Evolutionary conservation across 1,140 invertebrate genomes (phyloP).

Genomic region (Caenorhabditis inopinata): DNA sequence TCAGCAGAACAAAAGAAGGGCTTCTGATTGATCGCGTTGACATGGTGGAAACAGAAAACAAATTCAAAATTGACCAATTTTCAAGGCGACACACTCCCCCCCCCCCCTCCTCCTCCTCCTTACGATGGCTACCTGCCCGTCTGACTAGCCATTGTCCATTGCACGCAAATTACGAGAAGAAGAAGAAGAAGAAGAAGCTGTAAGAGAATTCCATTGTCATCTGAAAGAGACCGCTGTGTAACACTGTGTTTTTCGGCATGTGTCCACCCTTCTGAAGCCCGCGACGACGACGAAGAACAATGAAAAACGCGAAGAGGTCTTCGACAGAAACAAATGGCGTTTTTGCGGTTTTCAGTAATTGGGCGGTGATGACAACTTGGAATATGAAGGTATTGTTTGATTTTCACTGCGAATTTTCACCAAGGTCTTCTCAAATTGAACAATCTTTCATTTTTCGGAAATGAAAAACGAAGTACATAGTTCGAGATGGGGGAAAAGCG

Average conservation of each 20-base stretch:
- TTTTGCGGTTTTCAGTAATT: slow-evolving; percentile 29
- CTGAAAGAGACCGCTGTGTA: not conserved
- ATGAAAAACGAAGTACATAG: not conserved
- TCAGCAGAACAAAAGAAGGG: not conserved
- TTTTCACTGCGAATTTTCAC: not conserved
- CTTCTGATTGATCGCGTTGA: no score
- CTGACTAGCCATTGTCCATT: slow-evolving; percentile 23
- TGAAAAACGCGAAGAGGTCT: not conserved
- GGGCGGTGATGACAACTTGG: slow-evolving; percentile 11
- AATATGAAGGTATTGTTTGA: slow-evolving; percentile 7
- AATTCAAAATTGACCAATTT: no score
- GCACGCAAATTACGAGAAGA: slow-evolving; percentile 23
- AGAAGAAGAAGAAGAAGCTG: not conserved
- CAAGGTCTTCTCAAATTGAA: slow-evolving; percentile 24
- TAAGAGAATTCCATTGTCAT: not conserved
- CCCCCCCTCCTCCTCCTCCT: no score
- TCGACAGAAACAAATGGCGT: not conserved
- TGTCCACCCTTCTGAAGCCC: slow-evolving; percentile 22
- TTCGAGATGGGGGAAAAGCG: not conserved
- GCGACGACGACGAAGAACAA: not conserved
- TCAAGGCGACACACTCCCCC: slow-evolving; percentile 10
- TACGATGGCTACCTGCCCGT: no score
- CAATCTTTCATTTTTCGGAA: slow-evolving; percentile 9
- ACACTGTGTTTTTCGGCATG: slow-evolving; percentile 20
- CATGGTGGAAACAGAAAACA: no score